Evolutionary conservation across 1,140 invertebrate species (phyloP).

Genomic region (Bactericera cockerelli): DNA sequence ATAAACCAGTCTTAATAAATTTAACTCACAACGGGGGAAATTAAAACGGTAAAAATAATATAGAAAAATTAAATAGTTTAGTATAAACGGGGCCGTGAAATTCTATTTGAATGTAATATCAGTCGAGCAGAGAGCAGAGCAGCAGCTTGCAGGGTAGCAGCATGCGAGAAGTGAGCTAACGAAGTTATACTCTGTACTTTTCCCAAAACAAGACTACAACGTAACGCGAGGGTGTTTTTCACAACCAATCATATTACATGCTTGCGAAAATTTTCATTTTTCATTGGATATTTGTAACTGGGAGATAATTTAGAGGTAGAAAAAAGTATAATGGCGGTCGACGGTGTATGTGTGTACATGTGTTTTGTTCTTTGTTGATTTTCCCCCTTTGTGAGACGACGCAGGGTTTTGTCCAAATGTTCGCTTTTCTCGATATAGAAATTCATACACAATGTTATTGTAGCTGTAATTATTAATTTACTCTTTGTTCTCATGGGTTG

Average conservation of each 20-base stretch:
- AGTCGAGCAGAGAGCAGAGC: not conserved
- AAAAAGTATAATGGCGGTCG: slow-evolving; percentile 8
- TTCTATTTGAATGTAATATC: not conserved
- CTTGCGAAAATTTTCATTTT: slow-evolving; percentile 8
- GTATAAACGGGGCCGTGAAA: not conserved
- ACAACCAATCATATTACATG: slow-evolving; percentile 8
- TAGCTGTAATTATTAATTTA: too few relatives aligned
- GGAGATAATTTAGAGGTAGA: not conserved
- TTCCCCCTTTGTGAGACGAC: not conserved
- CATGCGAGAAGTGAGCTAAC: slow-evolving; percentile 1
- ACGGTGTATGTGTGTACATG: not conserved
- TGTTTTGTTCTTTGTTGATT: slow-evolving; percentile 7
- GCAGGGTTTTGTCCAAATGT: too few relatives aligned
- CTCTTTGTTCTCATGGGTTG: too few relatives aligned
- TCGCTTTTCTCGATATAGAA: too few relatives aligned
- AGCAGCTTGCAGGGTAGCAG: too few relatives aligned
- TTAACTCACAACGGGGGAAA: not conserved
- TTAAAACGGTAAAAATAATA: slow-evolving; percentile 6
- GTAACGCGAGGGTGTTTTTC: slow-evolving; percentile 2
- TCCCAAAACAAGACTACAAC: not conserved
- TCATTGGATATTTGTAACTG: slow-evolving; percentile 9
- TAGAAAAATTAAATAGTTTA: slow-evolving; percentile 4
- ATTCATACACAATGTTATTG: too few relatives aligned
- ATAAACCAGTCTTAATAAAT: too few relatives aligned
- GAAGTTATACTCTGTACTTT: slow-evolving; percentile 2